A percentile compares a stretch with the other conserved stretches of the same genome.
phyloP scores from a whole-genome alignment of 2,113 vertebrate genomes.

The Tylochromis polylepis region DNA sequence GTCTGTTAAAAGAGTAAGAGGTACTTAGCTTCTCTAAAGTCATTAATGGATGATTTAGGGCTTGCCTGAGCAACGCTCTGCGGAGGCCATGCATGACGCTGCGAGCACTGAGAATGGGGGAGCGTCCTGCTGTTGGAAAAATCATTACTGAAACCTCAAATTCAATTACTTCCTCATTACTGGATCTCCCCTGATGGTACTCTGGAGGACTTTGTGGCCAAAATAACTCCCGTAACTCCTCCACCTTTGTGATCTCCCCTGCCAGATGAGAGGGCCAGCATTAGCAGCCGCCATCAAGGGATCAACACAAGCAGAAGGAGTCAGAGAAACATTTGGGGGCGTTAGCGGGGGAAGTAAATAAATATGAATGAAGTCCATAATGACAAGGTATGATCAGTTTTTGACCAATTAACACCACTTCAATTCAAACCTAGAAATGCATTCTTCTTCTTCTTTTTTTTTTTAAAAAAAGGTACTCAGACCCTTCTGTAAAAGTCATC shows the following conservation, averaged over 20 bases:
- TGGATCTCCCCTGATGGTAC: slow-evolving; percentile 30
- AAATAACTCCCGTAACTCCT: slow-evolving; percentile 24
- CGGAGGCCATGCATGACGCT: slow-evolving; percentile 19
- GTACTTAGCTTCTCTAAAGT: slow-evolving; percentile 31
- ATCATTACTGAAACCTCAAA: slow-evolving; percentile 53
- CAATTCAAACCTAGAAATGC: background rate
- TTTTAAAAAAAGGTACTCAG: background rate
- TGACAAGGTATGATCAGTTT: background rate
- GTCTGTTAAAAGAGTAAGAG: slow-evolving; percentile 25
- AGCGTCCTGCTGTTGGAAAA: slow-evolving; percentile 26
- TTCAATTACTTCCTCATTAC: slow-evolving; percentile 48
- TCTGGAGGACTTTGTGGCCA: background rate
- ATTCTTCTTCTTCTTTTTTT: too few species aligned
- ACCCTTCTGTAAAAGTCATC: background rate
- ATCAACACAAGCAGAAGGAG: slow-evolving; percentile 16
- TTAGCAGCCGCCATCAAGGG: background rate
- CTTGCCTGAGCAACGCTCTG: background rate
- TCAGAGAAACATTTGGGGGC: background rate
- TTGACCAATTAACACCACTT: background rate
- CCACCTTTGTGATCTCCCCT: background rate
- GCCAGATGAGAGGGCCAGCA: background rate
- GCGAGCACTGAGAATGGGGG: background rate
- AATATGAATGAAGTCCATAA: slow-evolving; percentile 21
- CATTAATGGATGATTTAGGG: slow-evolving; percentile 37
- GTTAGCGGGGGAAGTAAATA: background rate